Percentiles rank a stretch among this genome's conserved stretches.
These are phyloP conservation scores for Andrena praecox DNA, from an alignment of 2,888 invertebrate genomes.

Conservation along the genomic window DNA sequence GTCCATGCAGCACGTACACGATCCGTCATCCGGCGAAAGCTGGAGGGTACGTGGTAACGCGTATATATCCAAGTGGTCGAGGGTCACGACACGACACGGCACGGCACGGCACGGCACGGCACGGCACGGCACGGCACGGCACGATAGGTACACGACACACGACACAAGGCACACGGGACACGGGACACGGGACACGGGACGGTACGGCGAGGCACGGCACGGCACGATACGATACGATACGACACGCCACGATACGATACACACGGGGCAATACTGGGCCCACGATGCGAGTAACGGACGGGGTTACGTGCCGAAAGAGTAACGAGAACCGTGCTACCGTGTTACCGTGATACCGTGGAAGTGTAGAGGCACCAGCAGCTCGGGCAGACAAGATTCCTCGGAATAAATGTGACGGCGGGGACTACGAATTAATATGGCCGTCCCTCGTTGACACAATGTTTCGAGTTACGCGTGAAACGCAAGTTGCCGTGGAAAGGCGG, in stretches of 20 bases:
- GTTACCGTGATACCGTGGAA: conserved; percentile 7
- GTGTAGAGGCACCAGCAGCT: conserved; percentile 28
- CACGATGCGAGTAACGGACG: conserved; percentile 33
- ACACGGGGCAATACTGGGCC: not conserved
- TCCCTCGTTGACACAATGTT: conserved; percentile 72
- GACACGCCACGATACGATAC: conserved; percentile 17
- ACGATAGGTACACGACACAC: conserved; percentile 31
- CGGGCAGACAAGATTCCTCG: conserved; percentile 35
- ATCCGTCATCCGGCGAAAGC: conserved; percentile 70
- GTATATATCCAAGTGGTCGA: conserved; percentile 57
- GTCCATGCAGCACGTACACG: conserved; percentile 68
- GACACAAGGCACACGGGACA: conserved; percentile 25
- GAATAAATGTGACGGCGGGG: conserved; percentile 56
- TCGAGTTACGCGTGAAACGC: conserved; percentile 64
- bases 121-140: conserved; percentile 34
- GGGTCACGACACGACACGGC: conserved; percentile 45
- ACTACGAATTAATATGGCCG: conserved; percentile 73
- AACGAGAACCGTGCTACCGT: conserved; percentile 19
- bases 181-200: conserved; percentile 12
- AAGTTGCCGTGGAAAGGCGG: conserved; percentile 42
- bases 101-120: conserved; percentile 41
- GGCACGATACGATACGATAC: conserved; percentile 18
- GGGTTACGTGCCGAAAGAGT: conserved; percentile 42
- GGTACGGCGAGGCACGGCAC: conserved; percentile 10
- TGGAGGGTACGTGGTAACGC: conserved; percentile 29